These are phyloP conservation scores for Chrysotoxum bicinctum DNA, from an alignment of 2,888 invertebrate genomes.

Conservation along the genomic window DNA sequence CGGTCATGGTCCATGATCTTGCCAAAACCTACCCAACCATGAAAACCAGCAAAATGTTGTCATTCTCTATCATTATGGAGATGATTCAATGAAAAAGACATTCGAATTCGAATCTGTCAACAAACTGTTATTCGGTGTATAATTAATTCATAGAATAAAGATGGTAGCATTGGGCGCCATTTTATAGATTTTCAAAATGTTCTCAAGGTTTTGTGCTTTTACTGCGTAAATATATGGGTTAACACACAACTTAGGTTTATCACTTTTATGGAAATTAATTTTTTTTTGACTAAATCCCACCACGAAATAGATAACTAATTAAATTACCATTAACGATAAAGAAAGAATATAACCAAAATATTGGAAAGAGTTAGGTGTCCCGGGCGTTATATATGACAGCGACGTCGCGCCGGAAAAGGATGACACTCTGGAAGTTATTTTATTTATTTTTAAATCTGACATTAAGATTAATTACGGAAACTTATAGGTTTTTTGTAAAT, in stretches of 20 bases:
- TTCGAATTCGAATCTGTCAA: constrained; percentile 40
- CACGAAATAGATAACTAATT: constrained; percentile 61
- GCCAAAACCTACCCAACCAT: constrained; percentile 42
- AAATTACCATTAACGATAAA: constrained; percentile 66
- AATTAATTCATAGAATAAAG: constrained; percentile 57
- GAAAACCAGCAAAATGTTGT: constrained; percentile 57
- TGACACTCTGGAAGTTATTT: constrained; percentile 43
- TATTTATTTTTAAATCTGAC: constrained; percentile 52
- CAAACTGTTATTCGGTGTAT: constrained; percentile 43
- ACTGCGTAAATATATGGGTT: not conserved
- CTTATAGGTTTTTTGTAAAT: not conserved
- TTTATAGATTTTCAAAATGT: constrained; percentile 23
- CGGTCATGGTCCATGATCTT: constrained; percentile 63
- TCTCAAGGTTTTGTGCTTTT: constrained; percentile 27
- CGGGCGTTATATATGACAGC: not conserved
- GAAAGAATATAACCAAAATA: constrained; percentile 12
- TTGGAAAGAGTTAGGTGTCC: constrained; percentile 24
- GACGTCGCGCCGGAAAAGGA: constrained; percentile 9
- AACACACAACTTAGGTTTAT: constrained; percentile 44
- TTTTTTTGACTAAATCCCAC: constrained; percentile 37
- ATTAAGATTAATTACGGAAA: constrained; percentile 52
- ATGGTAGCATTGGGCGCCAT: constrained; percentile 60
- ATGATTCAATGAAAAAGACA: not conserved
- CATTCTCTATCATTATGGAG: not conserved
- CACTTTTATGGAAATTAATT: constrained; percentile 61